Conservation (phyloP, 2,797 vertebrate species). For the Gymnocypris eckloni region DNA sequence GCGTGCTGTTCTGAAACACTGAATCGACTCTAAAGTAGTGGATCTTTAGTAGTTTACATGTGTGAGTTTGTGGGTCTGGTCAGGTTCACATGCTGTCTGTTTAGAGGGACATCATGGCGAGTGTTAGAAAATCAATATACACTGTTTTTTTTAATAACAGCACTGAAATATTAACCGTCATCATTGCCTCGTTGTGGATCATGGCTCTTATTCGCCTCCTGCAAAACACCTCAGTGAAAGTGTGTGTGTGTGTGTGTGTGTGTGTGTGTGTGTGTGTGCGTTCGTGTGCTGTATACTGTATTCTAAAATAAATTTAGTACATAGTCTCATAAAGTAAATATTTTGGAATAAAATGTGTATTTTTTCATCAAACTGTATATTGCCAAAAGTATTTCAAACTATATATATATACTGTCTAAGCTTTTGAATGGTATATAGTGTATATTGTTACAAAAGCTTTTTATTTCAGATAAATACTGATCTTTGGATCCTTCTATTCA, state of each 20-base stretch:
- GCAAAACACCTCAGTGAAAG: background rate
- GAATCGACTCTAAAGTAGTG: background rate
- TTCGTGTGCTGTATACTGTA: background rate
- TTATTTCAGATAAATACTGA: too few relatives aligned
- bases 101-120: background rate
- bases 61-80: background rate
- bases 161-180: background rate
- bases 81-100: background rate
- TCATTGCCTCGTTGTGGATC: background rate
- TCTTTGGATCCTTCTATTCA: too few relatives aligned
- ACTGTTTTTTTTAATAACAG: background rate
- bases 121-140: background rate
- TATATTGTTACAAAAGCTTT: too few relatives aligned
- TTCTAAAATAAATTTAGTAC: background rate
- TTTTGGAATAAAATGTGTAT: background rate
- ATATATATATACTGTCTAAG: too few relatives aligned
- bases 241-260: background rate
- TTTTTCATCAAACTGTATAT: background rate
- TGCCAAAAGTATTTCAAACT: too few relatives aligned
- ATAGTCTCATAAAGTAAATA: background rate
- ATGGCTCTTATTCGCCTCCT: constrained; percentile 1
- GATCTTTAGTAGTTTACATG: background rate
- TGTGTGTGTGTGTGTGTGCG: too few relatives aligned
- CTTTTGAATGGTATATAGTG: too few relatives aligned
- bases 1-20: background rate